These are phyloP conservation scores for Coremacera marginata DNA, from an alignment of 2,888 invertebrate species.

Conservation along the genomic window DNA sequence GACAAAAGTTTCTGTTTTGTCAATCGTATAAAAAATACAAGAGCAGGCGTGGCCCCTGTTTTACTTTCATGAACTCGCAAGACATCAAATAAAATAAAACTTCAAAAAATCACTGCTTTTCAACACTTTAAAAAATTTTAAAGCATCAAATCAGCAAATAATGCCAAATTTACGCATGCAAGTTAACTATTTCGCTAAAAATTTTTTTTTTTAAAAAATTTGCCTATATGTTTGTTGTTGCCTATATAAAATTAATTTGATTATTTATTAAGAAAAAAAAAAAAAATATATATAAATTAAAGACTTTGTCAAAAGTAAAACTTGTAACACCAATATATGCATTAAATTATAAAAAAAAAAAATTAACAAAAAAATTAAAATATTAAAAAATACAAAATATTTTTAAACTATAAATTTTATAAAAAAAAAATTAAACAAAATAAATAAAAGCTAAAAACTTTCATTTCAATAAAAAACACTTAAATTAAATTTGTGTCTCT, in stretches of 20 bases:
- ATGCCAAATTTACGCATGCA: no score
- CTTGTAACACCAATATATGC: conserved; percentile 50
- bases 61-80: no score
- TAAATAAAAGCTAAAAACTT: neutral
- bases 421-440: neutral
- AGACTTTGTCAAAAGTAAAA: conserved; percentile 30
- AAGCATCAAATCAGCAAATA: no score
- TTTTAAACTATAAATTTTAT: conserved; percentile 23
- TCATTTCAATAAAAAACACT: neutral
- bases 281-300: conserved; percentile 28
- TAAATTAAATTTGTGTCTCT: conserved; percentile 8
- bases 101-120: no score
- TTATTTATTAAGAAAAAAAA: neutral
- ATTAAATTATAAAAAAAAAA: conserved; percentile 38
- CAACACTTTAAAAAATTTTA: neutral
- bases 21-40: no score
- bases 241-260: no score
- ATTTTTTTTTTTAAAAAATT: no score
- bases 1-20: no score
- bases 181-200: no score
- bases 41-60: no score
- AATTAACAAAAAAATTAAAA: conserved; percentile 11
- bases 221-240: no score
- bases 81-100: no score
- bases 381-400: conserved; percentile 19